Evolutionary conservation across 1,140 invertebrate genomes (phyloP).

Genomic region (Solenopsis invicta): DNA sequence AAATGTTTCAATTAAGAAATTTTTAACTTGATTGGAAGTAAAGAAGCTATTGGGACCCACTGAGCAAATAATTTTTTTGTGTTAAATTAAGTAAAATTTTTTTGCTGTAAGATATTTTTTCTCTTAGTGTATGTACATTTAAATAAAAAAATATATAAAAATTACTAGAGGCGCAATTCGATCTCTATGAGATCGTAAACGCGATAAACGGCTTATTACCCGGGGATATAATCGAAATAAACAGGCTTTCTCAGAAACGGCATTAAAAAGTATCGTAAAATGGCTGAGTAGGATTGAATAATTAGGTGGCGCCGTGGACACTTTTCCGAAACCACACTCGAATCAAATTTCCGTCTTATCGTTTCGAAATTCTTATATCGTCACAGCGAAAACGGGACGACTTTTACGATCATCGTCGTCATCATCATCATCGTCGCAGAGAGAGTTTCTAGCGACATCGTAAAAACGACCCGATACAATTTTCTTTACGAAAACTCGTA

Average conservation of each 20-base stretch:
- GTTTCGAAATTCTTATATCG: constrained; percentile 17
- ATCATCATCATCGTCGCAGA: neutral
- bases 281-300: constrained; percentile 19
- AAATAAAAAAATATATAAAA: neutral
- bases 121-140: too few species aligned
- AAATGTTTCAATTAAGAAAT: too few species aligned
- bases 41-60: too few species aligned
- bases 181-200: constrained; percentile 3
- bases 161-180: neutral
- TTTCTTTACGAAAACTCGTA: constrained; percentile 78
- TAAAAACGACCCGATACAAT: constrained; percentile 74
- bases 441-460: constrained; percentile 74
- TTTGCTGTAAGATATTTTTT: too few species aligned
- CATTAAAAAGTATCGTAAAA: constrained; percentile 49
- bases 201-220: neutral
- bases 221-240: neutral
- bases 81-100: too few species aligned
- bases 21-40: too few species aligned
- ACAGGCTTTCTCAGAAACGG: neutral
- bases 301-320: constrained; percentile 19
- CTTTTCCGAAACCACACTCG: constrained; percentile 28
- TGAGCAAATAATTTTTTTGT: too few species aligned
- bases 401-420: constrained; percentile 72
- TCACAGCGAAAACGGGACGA: constrained; percentile 49
- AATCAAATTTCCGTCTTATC: constrained; percentile 61